These are phyloP conservation scores for Bufo bufo DNA, from an alignment of 2,113 vertebrate genomes.

Conservation along the genomic window DNA sequence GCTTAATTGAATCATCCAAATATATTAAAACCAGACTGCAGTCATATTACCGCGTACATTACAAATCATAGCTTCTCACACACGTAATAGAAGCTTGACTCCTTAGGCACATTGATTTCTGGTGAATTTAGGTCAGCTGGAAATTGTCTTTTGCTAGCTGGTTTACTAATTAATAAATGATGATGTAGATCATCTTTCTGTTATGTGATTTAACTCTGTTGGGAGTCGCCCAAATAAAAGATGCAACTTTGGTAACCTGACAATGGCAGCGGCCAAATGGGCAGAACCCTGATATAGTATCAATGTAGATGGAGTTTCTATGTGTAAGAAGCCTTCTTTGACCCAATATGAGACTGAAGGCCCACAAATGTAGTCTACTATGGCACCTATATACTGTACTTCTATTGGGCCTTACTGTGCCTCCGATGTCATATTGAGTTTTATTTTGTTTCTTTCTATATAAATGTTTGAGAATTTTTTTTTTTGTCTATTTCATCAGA, in stretches of 20 bases:
- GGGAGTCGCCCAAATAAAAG: not conserved
- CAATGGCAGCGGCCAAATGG: not conserved
- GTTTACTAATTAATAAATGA: not conserved
- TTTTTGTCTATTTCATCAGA: too few relatives aligned
- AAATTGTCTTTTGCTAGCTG: not conserved
- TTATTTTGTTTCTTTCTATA: too few relatives aligned
- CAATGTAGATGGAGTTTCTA: too few relatives aligned
- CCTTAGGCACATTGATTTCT: not conserved
- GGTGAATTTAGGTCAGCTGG: not conserved
- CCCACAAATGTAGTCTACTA: too few relatives aligned
- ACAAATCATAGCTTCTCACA: not conserved
- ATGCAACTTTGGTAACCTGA: not conserved
- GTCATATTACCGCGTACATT: not conserved
- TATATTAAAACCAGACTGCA: not conserved
- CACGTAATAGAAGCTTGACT: not conserved
- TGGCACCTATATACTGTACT: too few relatives aligned
- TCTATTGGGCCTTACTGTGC: too few relatives aligned
- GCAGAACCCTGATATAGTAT: not conserved
- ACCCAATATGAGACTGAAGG: not conserved
- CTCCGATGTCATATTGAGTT: too few relatives aligned
- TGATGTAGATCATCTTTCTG: constrained; percentile 4
- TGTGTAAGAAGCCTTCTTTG: not conserved
- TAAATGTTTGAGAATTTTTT: too few relatives aligned
- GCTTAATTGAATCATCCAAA: not conserved
- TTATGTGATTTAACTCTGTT: not conserved